Percentiles rank a stretch among this genome's conserved stretches.
phyloP scores from a whole-genome alignment of 1,140 invertebrate genomes.

The Neelides sp. region DNA sequence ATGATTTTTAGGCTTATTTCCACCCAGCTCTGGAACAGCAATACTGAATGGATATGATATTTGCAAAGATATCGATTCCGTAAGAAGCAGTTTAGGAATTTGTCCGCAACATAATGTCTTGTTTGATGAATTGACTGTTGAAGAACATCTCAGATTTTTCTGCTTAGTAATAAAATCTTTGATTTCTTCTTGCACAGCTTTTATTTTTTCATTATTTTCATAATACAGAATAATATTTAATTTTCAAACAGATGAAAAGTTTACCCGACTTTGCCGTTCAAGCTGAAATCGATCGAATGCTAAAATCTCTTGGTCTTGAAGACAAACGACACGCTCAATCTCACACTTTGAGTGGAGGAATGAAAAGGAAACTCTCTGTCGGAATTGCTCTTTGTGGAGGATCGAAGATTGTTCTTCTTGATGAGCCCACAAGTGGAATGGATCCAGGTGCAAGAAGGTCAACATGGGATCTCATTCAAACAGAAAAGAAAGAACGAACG shows the following conservation, averaged over 20 bases:
- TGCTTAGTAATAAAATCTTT: too few species aligned
- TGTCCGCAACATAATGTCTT: constrained; percentile 52
- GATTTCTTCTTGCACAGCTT: too few species aligned
- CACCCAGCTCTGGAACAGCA: constrained; percentile 47
- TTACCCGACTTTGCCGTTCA: neutral
- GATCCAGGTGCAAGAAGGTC: constrained; percentile 78
- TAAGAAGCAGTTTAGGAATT: constrained; percentile 50
- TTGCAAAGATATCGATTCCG: constrained; percentile 37
- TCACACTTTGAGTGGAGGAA: constrained; percentile 65
- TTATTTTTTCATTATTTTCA: neutral
- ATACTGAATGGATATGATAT: constrained; percentile 51
- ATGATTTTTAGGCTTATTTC: constrained; percentile 43
- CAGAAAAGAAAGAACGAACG: constrained; percentile 38
- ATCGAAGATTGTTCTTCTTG: constrained; percentile 39
- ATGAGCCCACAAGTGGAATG: constrained; percentile 63
- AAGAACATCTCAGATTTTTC: constrained; percentile 47
- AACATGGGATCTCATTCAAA: constrained; percentile 63
- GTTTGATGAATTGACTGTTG: constrained; percentile 44
- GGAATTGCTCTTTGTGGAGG: constrained; percentile 65
- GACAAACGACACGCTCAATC: constrained; percentile 51
- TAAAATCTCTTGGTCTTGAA: constrained; percentile 40
- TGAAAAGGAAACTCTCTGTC: constrained; percentile 70
- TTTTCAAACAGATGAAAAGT: neutral
- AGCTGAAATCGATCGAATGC: constrained; percentile 2
- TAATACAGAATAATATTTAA: neutral